phyloP scores from a whole-genome alignment of 2,113 vertebrate species.

The Laticauda colubrina region DNA sequence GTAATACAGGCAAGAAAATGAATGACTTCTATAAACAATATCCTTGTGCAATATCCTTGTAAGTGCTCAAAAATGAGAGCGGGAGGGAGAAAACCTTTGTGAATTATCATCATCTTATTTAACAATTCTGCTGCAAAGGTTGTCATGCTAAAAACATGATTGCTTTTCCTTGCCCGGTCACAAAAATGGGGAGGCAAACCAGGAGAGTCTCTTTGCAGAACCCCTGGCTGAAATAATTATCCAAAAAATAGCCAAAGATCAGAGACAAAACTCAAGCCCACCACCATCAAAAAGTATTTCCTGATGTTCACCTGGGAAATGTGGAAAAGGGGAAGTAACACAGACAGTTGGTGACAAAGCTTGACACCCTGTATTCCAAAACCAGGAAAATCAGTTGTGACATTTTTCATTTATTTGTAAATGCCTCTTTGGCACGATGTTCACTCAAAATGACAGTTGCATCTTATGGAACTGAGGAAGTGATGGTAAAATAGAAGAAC shows the following conservation, averaged over 20 bases:
- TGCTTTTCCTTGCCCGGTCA: conserved; percentile 25
- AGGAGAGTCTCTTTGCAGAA: conserved; percentile 2
- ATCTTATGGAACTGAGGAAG: conserved; percentile 82
- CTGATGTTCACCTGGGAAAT: conserved; percentile 74
- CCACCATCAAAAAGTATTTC: conserved; percentile 80
- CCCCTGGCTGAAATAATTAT: conserved; percentile 48
- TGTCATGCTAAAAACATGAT: conserved; percentile 2
- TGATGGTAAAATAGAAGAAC: conserved; percentile 86
- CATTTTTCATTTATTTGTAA: conserved; percentile 99
- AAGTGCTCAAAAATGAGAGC: conserved; percentile 14
- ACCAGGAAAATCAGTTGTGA: conserved; percentile 95
- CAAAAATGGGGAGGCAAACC: conserved; percentile 14
- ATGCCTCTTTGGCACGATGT: conserved; percentile 89
- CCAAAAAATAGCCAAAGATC: conserved; percentile 76
- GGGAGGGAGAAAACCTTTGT: conserved; percentile 8
- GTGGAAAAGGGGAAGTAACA: conserved; percentile 81
- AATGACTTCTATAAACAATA: conserved; percentile 34
- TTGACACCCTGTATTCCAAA: conserved; percentile 78
- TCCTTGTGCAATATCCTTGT: neutral
- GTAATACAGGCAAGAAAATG: neutral
- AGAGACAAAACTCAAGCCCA: conserved; percentile 72
- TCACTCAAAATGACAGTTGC: conserved; percentile 92
- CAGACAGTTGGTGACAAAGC: conserved; percentile 93
- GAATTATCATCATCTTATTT: conserved; percentile 32
- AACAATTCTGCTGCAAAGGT: conserved; percentile 5